phyloP scores from a whole-genome alignment of 2,888 invertebrate genomes.

The Ametastegia equiseti region DNA sequence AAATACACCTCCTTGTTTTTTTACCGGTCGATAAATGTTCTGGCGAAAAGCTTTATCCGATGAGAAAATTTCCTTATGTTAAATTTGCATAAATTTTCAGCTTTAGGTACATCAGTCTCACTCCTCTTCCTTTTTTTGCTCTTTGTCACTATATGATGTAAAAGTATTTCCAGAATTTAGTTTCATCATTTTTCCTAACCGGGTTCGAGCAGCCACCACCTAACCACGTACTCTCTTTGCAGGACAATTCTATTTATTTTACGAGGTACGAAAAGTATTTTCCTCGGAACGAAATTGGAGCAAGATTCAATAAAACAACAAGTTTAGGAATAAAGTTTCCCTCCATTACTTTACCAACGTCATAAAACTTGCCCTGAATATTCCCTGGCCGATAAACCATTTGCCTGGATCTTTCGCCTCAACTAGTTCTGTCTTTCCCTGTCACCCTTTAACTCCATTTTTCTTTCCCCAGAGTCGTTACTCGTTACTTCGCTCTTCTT shows the following conservation, averaged over 20 bases:
- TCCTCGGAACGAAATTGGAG: not conserved
- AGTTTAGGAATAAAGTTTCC: slow-evolving; percentile 4
- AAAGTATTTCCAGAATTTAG: too few species aligned
- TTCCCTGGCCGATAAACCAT: slow-evolving; percentile 1
- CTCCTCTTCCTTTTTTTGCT: not conserved
- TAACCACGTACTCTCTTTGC: not conserved
- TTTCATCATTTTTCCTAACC: too few species aligned
- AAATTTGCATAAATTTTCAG: too few species aligned
- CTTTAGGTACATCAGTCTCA: not conserved
- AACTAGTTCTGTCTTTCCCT: not conserved
- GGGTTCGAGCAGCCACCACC: too few species aligned
- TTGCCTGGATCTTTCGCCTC: not conserved
- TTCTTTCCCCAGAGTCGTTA: not conserved
- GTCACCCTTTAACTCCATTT: not conserved
- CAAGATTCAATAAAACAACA: slow-evolving; percentile 33
- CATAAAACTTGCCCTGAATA: slow-evolving; percentile 41
- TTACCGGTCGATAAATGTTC: too few species aligned
- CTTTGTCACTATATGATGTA: too few species aligned
- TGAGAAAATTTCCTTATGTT: too few species aligned
- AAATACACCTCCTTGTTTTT: not conserved
- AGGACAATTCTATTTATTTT: not conserved
- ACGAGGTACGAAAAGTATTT: slow-evolving; percentile 29
- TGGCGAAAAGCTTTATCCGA: too few species aligned
- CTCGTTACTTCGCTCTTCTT: not conserved
- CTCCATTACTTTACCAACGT: slow-evolving; percentile 6